Evolutionary conservation across 1,140 invertebrate genomes (phyloP).

Genomic region (Lucilia cuprina): DNA sequence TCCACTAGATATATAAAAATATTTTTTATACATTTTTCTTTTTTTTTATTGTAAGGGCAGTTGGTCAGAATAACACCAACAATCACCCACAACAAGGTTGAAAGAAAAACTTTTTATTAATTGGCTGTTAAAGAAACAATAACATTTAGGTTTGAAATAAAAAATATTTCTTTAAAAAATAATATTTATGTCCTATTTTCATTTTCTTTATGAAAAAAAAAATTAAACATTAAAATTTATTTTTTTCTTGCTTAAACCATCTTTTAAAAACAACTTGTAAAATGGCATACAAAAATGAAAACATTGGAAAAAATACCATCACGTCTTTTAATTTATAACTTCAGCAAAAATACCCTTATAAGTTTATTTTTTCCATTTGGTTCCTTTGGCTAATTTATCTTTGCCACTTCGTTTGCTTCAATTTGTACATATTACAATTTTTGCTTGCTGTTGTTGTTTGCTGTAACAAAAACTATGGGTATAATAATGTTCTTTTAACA

Average conservation of each 20-base stretch:
- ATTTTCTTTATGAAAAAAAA: not conserved
- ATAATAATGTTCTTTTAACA: conserved; percentile 9
- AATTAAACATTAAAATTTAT: not conserved
- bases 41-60: not conserved
- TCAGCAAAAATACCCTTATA: not conserved
- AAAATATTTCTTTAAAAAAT: not conserved
- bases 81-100: not conserved
- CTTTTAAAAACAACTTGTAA: not conserved
- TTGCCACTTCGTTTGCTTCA: not conserved
- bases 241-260: not conserved
- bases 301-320: not conserved
- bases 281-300: not conserved
- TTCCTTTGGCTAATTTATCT: not conserved
- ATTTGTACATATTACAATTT: not conserved
- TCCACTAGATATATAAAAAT: not conserved
- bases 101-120: not conserved
- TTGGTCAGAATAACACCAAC: not conserved
- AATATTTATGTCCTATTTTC: not conserved
- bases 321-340: conserved; percentile 1
- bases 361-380: not conserved
- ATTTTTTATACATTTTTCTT: not conserved
- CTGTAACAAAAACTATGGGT: not conserved
- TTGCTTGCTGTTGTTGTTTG: not conserved
- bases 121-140: conserved; percentile 12
- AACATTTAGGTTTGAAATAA: not conserved